Conservation (phyloP, 2,113 vertebrate genomes). For the Lepus europaeus region DNA sequence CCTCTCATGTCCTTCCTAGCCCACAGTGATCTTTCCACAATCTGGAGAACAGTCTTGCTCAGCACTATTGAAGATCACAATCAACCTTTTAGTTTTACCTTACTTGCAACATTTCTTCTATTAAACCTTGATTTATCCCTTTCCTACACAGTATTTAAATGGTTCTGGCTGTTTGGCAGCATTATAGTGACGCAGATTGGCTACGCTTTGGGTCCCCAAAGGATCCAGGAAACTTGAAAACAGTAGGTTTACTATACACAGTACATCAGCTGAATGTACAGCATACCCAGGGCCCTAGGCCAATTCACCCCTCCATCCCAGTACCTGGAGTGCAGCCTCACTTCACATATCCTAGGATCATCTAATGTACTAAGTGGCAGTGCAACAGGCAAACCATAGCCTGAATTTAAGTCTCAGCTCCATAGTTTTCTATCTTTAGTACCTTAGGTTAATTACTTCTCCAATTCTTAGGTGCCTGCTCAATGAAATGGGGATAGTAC, state of each 20-base stretch:
- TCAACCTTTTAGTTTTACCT: constrained; percentile 1
- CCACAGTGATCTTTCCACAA: neutral
- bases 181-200: neutral
- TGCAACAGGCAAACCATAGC: neutral
- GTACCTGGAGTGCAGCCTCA: neutral
- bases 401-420: constrained; percentile 26
- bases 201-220: neutral
- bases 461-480: constrained; percentile 17
- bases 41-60: constrained; percentile 28
- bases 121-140: constrained; percentile 6
- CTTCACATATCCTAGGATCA: neutral
- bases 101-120: constrained; percentile 7
- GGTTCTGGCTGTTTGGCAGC: constrained; percentile 21
- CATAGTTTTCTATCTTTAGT: neutral
- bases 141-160: neutral
- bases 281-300: neutral
- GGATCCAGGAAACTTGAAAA: neutral
- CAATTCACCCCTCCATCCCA: neutral
- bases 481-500: neutral
- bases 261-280: neutral
- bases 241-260: neutral
- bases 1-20: neutral
- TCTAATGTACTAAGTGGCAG: neutral
- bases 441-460: neutral
- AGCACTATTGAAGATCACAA: neutral